Evolutionary conservation across 2,888 invertebrate species (phyloP), one percentile per base, ranked within the genome.

Genomic region (Elmis aenea): DNA sequence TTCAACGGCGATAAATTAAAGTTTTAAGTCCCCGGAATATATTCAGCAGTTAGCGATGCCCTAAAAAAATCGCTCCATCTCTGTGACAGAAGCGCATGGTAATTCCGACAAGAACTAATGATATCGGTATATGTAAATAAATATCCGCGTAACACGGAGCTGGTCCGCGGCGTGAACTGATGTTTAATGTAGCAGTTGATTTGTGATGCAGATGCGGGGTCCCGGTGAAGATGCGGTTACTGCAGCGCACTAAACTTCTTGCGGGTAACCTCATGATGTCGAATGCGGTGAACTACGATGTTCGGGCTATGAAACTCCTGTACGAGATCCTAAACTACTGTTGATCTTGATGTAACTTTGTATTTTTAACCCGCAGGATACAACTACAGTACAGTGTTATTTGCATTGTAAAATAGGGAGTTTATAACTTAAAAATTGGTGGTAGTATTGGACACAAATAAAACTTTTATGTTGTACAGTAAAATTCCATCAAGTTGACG

Each of bases 141-240:
- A 58, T 57, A 58, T 57, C 54, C 52, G 55, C 58, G 58, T 58
- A 59, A 57, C 50, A 55, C 55, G 53, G 51, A 49, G 48, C 41
- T 48, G 44, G 51, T 48, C 51, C 54, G 50, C 54, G 56, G 57
- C 58, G 58, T 52, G 57, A 58, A 58, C 54, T 58, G 54, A 59
- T 59, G 59, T 59, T 58, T 59, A 59, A 59, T 59, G 58, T 56
- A 61, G 56, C 53, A 61, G 58, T 50, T 57, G 58, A 60, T 60
- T 58, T 58, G 59, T 54, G 55, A 54, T 58, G 57, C 58, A 55
- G 50, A 55, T 55, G 46, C 40, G 38, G 44, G 37, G 40, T 37
- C 40, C 33, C 44, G 47, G 42, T 41, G 44, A 50, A 45, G 45
- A 46, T 46, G 45, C 37, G 46, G 46, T 41, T 46, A 37, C 46